Evolutionary conservation across 1,140 invertebrate species (phyloP).

Genomic region (Drosophila grimshawi): DNA sequence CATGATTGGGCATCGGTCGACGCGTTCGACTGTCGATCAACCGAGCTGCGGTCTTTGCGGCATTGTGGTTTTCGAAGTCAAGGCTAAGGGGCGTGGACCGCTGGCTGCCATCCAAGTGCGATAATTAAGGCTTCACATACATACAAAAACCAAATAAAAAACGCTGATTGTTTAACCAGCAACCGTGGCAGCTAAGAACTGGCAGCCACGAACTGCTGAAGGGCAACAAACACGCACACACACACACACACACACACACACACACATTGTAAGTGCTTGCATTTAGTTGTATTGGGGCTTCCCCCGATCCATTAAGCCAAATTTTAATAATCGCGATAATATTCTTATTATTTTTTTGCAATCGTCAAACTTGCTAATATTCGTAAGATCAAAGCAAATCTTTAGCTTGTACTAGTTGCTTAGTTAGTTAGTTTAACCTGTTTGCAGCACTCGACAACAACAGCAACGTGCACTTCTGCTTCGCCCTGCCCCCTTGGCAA

Average conservation of each 20-base stretch:
- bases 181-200: background rate
- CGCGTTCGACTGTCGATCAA: background rate
- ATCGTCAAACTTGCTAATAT: background rate
- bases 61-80: constrained; percentile 68
- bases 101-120: constrained; percentile 40
- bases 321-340: background rate
- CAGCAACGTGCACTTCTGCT: background rate
- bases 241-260: background rate
- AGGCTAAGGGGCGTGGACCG: constrained; percentile 54
- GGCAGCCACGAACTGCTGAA: constrained; percentile 16
- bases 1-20: constrained; percentile 15
- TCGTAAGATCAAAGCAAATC: background rate
- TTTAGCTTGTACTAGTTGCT: background rate
- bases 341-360: background rate
- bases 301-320: background rate
- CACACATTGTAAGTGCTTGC: background rate
- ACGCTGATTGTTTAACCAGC: constrained; percentile 25
- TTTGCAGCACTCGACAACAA: constrained; percentile 15
- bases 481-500: background rate
- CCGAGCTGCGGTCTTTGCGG: constrained; percentile 58
- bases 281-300: background rate
- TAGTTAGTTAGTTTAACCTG: background rate
- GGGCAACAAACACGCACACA: constrained; percentile 19
- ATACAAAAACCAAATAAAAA: constrained; percentile 20
- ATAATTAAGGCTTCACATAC: constrained; percentile 57